Base-by-base conservation (phyloP, 1,140 invertebrate genomes). In the Oncopeltus fasciatus region DNA sequence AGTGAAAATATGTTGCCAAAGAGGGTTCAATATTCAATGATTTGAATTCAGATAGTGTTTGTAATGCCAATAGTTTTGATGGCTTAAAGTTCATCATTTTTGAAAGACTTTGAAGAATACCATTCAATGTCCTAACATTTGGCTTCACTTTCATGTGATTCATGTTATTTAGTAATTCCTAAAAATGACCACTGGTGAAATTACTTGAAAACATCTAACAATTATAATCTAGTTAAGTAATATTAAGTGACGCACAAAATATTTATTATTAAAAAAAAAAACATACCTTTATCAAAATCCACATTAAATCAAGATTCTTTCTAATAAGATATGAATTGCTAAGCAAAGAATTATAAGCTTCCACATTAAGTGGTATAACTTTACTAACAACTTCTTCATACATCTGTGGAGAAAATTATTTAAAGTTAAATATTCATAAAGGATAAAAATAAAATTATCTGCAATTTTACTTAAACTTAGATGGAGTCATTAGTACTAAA, bases 311-410 rank as follows among this genome's bases (percentile, higher is more conserved):
- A 46, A 74, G 76, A 1, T 76, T 76, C 70, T 88, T 82, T 68
- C 79, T 81, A 0, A 88, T 53, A 33, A 81, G 78, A 51, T 76
- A 74, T 0, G 80, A 70, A 57, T 80, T 74, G 21, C 67, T 69
- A n/a, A 93, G 79, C 1, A 92, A 68, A 4, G 76, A 68, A 75
- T 92, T 92, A 63, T 83, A 92, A 0, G 83, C 80, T 66, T 78
- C 75, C 0, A 80, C 72, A 64, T 80, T 81, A 8, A 90, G 67
- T n/a, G 74, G 68, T 2, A 90, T 71, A 21, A 80, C 76, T 67
- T 85, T 83, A 28, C 80, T 72, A 60, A 77, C 69, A 11, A 85
- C 83, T 72, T 92, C 83, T 57, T 83, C 71, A 57, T 82, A 83
- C 44, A 90, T 69, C 0, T 76, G 21, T 1, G 26, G 26, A 53